phyloP scores from a whole-genome alignment of 2,888 invertebrate species.

The Watsonalla binaria region DNA sequence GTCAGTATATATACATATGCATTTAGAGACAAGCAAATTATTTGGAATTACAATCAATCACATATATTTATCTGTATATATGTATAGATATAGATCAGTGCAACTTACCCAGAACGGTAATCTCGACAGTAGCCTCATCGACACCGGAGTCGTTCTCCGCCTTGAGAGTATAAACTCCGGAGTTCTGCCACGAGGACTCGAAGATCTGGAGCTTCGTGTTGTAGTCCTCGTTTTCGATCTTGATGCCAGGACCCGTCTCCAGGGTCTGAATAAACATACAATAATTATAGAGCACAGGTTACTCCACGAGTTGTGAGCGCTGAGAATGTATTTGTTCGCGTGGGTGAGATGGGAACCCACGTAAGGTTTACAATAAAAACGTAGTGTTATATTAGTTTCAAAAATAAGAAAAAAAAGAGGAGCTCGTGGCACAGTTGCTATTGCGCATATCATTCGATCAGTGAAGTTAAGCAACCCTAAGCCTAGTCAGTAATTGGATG shows the following conservation, averaged over 20 bases:
- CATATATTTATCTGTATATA: background rate
- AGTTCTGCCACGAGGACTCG: slow-evolving; percentile 89
- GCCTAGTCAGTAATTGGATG: too few species aligned
- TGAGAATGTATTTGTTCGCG: too few species aligned
- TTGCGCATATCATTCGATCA: too few species aligned
- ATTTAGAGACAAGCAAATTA: too few species aligned
- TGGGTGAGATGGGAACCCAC: too few species aligned
- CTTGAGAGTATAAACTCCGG: slow-evolving; percentile 93
- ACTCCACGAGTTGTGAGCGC: background rate
- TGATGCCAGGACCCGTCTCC: slow-evolving; percentile 82
- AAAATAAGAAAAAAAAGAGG: too few species aligned
- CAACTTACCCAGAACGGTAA: slow-evolving; percentile 85
- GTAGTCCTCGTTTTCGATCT: slow-evolving; percentile 94
- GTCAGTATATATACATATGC: too few species aligned
- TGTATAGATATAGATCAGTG: background rate
- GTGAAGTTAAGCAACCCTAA: too few species aligned
- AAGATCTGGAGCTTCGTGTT: slow-evolving; percentile 90
- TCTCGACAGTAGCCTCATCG: slow-evolving; percentile 96
- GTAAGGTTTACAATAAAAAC: too few species aligned
- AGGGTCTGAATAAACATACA: slow-evolving; percentile 66
- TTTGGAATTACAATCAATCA: too few species aligned
- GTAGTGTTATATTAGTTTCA: too few species aligned
- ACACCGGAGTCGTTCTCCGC: slow-evolving; percentile 96
- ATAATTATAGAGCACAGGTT: background rate
- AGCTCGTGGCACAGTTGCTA: too few species aligned